Evolutionary conservation across 1,140 invertebrate genomes (phyloP).

Genomic region (Cotesia typhae): DNA sequence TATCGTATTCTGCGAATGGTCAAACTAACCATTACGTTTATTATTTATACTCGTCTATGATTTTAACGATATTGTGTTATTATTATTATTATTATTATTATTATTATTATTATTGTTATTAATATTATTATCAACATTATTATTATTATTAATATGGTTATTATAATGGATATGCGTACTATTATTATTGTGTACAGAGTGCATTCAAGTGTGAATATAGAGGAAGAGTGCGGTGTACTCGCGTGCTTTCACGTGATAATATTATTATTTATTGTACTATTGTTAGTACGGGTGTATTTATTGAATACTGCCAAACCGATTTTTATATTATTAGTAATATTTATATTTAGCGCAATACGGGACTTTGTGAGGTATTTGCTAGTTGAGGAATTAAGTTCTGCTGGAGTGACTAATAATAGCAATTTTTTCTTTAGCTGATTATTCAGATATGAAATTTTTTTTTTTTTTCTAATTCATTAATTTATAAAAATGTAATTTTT

Average conservation of each 20-base stretch:
- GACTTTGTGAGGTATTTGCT: no score
- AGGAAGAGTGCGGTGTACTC: conserved; percentile 2
- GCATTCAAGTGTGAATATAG: conserved; percentile 1
- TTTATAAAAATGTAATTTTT: no score
- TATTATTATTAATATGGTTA: background rate
- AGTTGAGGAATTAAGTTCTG: no score
- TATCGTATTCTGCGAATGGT: conserved; percentile 22
- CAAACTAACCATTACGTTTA: conserved; percentile 23
- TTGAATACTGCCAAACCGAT: conserved; percentile 12
- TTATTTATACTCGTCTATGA: conserved; percentile 12
- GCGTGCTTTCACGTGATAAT: background rate
- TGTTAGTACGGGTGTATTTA: conserved; percentile 10
- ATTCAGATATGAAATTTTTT: no score
- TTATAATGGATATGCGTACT: conserved; percentile 16
- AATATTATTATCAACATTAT: background rate
- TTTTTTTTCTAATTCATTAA: no score
- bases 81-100: conserved; percentile 20
- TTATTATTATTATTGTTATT: conserved; percentile 21
- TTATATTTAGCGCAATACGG: no score
- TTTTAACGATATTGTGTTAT: conserved; percentile 18
- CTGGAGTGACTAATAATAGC: no score
- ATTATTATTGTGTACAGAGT: conserved; percentile 17
- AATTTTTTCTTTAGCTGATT: no score
- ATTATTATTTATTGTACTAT: conserved; percentile 10
- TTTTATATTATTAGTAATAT: background rate